A percentile compares a stretch with the other conserved stretches of the same genome.
Evolutionary conservation across 1,140 invertebrate genomes (phyloP).

Genomic region (Himalopsyche phryganea): DNA sequence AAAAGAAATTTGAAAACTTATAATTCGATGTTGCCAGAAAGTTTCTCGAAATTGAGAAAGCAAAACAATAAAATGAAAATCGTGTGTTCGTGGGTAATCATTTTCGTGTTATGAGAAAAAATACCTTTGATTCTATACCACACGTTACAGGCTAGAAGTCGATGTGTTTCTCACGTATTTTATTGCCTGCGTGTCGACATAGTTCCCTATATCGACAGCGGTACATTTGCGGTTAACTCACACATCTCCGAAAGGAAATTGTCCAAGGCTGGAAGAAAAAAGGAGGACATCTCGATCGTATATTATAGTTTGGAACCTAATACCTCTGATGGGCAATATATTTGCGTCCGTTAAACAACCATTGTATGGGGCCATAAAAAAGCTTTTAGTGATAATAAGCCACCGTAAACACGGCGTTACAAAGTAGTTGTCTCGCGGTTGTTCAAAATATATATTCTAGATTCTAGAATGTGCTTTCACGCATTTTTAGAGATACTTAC

Average conservation of each 20-base stretch:
- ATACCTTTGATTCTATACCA: not conserved
- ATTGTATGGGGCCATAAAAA: constrained; percentile 33
- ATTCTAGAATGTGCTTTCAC: too few species aligned
- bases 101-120: too few species aligned
- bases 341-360: constrained; percentile 31
- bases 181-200: constrained; percentile 26
- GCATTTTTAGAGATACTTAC: too few species aligned
- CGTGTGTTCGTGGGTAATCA: too few species aligned
- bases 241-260: constrained; percentile 9
- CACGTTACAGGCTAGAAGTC: not conserved
- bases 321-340: constrained; percentile 33
- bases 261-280: constrained; percentile 15
- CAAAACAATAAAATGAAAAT: too few species aligned
- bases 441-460: not conserved
- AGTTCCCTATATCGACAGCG: constrained; percentile 3
- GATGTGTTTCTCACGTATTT: constrained; percentile 28
- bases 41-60: too few species aligned
- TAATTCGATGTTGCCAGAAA: too few species aligned
- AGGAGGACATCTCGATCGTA: constrained; percentile 24
- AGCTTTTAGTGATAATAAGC: constrained; percentile 36
- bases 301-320: constrained; percentile 33
- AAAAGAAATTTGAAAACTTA: too few species aligned
- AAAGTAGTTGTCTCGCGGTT: constrained; percentile 32
- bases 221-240: not conserved
- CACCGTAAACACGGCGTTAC: constrained; percentile 31